These are phyloP conservation scores for Stegodyphus dumicola DNA, from an alignment of 1,140 invertebrate species.

Conservation along the genomic window DNA sequence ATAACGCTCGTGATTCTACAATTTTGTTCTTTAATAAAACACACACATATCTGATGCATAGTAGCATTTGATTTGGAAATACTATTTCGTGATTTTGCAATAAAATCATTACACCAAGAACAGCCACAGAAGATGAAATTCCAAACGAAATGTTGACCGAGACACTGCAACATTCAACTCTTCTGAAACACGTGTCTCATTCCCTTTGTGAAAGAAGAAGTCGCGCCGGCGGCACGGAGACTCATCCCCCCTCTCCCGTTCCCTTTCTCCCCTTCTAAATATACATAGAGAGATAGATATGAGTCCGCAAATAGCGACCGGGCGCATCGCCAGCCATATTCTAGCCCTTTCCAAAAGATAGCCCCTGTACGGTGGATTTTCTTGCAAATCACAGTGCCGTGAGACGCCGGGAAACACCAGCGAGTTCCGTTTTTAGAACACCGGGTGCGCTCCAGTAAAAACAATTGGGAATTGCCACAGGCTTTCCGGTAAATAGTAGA, in stretches of 20 bases:
- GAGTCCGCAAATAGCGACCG: conserved; percentile 1
- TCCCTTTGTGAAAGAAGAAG: background rate
- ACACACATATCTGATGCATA: too few relatives aligned
- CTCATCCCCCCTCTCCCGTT: conserved; percentile 3
- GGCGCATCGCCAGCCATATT: conserved; percentile 16
- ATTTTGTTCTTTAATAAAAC: too few relatives aligned
- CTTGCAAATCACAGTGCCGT: background rate
- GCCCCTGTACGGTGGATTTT: conserved; percentile 8
- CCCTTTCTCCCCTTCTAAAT: background rate
- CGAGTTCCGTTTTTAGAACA: too few relatives aligned
- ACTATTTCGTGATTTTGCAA: too few relatives aligned
- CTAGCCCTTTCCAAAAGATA: conserved; percentile 8
- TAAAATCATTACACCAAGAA: too few relatives aligned
- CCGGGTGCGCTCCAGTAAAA: background rate
- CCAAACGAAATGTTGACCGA: too few relatives aligned
- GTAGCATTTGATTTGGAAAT: too few relatives aligned
- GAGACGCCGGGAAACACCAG: background rate
- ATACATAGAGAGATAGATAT: conserved; percentile 17
- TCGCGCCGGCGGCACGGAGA: background rate
- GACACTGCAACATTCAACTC: background rate
- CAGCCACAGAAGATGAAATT: too few relatives aligned
- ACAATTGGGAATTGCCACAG: background rate
- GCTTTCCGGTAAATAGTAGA: too few relatives aligned
- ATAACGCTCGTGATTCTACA: too few relatives aligned
- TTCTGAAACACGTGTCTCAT: conserved; percentile 7